Evolutionary conservation across 2,113 vertebrate genomes (phyloP).

Genomic region (Sapayoa aenigma): DNA sequence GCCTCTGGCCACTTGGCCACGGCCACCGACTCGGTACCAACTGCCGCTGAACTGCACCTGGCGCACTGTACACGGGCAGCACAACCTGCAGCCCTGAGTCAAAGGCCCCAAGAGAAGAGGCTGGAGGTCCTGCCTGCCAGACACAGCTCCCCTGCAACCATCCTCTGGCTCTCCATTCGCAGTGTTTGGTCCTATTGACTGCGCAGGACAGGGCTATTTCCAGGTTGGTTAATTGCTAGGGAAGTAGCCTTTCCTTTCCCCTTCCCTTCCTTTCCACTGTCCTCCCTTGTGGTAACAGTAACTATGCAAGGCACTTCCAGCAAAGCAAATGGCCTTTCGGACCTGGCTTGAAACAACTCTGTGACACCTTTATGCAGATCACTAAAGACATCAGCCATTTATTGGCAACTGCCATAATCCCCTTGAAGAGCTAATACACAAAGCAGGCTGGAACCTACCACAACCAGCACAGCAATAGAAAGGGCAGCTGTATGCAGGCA

Average conservation of each 20-base stretch:
- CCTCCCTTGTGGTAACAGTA: not conserved
- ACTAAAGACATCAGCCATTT: not conserved
- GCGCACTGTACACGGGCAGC: accelerated
- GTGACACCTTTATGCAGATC: not conserved
- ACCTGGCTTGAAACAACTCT: not conserved
- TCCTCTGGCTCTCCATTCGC: accelerated
- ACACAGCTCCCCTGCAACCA: not conserved
- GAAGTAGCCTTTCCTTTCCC: not conserved
- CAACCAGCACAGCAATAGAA: not conserved
- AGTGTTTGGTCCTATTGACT: not conserved
- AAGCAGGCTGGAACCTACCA: not conserved
- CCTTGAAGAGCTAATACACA: not conserved
- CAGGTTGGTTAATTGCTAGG: not conserved
- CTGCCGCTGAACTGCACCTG: not conserved
- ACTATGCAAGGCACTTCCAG: not conserved
- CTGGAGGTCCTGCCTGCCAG: not conserved
- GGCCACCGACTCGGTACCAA: not conserved
- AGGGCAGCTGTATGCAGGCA: not conserved
- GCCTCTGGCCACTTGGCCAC: not conserved
- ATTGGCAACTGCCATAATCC: not conserved
- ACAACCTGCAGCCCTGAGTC: not conserved
- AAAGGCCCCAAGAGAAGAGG: not conserved
- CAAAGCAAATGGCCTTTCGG: not conserved
- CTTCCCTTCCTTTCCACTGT: not conserved
- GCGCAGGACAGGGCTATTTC: not conserved